Conservation (phyloP, 30 jellyfish, hydroid and myxozoan species). For the Aurelia sp. region DNA sequence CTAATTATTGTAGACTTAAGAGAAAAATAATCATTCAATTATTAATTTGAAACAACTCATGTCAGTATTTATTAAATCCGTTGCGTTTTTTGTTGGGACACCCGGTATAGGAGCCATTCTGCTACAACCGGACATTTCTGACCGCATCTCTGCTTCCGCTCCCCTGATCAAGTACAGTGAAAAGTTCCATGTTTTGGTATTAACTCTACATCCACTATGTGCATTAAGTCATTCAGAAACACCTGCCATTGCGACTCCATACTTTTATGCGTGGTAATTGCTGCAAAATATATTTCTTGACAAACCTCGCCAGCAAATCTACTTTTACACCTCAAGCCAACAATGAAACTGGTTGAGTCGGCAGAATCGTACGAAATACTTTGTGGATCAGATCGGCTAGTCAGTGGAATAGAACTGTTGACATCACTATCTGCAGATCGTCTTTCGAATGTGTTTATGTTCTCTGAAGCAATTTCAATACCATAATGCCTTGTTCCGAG, state of each 20-base stretch:
- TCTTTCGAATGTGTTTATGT: constrained; percentile 22
- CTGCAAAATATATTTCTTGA: neutral
- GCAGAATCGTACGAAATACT: neutral
- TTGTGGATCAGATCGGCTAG: constrained; percentile 23
- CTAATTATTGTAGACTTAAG: no score
- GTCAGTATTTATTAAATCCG: no score
- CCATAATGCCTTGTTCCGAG: constrained; percentile 42
- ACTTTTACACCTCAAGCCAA: constrained; percentile 53
- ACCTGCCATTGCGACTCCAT: neutral
- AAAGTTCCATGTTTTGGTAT: no score
- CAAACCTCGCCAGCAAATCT: constrained; percentile 59
- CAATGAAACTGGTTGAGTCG: constrained; percentile 32
- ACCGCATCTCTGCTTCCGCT: no score
- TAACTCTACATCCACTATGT: no score
- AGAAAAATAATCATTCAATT: no score
- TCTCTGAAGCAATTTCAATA: constrained; percentile 33
- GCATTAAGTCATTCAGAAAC: neutral
- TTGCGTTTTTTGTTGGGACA: no score
- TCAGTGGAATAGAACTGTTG: constrained; percentile 2
- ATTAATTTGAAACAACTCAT: no score
- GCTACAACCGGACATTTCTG: no score
- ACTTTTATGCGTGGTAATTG: neutral
- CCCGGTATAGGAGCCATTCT: no score
- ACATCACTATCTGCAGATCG: constrained; percentile 10
- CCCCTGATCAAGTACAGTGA: no score